phyloP scores from a whole-genome alignment of 2,113 vertebrate genomes.

The Microcebus griseorufus region DNA sequence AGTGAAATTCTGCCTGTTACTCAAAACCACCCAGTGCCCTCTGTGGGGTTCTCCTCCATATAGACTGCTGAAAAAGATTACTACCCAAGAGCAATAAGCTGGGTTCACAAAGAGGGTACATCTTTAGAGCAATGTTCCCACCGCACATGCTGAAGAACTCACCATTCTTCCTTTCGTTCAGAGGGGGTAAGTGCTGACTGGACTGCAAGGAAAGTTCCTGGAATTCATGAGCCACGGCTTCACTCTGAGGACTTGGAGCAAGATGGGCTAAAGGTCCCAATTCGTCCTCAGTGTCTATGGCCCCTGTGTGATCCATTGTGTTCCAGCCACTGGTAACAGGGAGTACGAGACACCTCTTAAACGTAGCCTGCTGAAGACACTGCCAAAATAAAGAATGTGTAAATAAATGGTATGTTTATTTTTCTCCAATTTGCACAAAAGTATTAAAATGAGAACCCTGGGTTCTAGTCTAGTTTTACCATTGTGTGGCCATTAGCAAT shows the following conservation, averaged over 20 bases:
- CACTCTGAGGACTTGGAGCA: conserved; percentile 95
- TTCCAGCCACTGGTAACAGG: conserved; percentile 51
- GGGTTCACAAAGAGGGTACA: not conserved
- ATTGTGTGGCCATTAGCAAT: not conserved
- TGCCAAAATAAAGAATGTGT: conserved; percentile 26
- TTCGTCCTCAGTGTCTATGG: conserved; percentile 87
- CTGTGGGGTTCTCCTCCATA: not conserved
- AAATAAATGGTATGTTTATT: not conserved
- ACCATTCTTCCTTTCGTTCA: conserved; percentile 97
- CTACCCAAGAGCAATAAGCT: not conserved
- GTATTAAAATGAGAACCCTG: not conserved
- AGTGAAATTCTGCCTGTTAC: not conserved
- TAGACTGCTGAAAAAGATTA: not conserved
- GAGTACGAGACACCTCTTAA: conserved; percentile 59
- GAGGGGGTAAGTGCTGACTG: conserved; percentile 90
- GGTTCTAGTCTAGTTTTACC: not conserved
- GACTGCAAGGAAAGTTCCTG: conserved; percentile 95
- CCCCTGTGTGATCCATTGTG: conserved; percentile 90
- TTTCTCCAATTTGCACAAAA: conserved; percentile 29
- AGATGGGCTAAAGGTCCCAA: conserved; percentile 87
- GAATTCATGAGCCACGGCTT: conserved; percentile 95
- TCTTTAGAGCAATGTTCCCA: not conserved
- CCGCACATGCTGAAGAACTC: conserved; percentile 70
- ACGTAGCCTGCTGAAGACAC: conserved; percentile 46
- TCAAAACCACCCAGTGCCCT: not conserved